Conservation (phyloP, 2,797 vertebrate species). For the Chiropotes sagulatus region DNA sequence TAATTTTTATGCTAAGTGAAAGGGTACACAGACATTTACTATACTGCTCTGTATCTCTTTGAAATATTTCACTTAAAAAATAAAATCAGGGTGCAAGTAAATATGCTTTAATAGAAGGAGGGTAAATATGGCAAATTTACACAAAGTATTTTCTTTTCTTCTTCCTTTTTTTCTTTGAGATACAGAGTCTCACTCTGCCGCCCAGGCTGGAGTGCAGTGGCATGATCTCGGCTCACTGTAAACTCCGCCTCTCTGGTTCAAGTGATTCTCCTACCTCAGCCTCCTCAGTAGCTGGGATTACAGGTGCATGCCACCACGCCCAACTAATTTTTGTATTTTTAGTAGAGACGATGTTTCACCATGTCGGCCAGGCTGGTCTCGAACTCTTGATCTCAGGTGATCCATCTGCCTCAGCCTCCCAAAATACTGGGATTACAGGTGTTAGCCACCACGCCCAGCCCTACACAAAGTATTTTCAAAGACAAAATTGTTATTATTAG, state of each 20-base stretch:
- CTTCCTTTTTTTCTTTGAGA: neutral
- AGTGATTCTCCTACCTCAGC: neutral
- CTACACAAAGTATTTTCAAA: neutral
- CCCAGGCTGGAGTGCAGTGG: neutral
- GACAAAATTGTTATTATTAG: neutral
- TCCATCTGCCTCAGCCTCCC: neutral
- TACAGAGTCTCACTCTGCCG: neutral
- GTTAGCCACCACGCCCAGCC: no score
- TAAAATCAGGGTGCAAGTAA: neutral
- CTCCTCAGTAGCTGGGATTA: neutral
- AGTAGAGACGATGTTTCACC: neutral
- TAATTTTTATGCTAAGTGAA: neutral
- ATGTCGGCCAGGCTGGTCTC: neutral
- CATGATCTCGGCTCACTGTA: neutral
- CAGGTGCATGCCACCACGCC: neutral
- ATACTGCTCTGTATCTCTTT: neutral
- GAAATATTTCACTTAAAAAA: conserved; percentile 6
- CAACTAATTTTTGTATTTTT: neutral
- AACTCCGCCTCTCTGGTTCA: neutral
- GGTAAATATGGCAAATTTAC: neutral
- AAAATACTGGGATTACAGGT: no score
- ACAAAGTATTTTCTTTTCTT: neutral
- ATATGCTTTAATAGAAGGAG: neutral
- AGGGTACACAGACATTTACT: neutral
- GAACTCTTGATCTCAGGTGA: neutral